Evolutionary conservation across 1,140 invertebrate genomes (phyloP).

Genomic region (Medauroidea extradentata): DNA sequence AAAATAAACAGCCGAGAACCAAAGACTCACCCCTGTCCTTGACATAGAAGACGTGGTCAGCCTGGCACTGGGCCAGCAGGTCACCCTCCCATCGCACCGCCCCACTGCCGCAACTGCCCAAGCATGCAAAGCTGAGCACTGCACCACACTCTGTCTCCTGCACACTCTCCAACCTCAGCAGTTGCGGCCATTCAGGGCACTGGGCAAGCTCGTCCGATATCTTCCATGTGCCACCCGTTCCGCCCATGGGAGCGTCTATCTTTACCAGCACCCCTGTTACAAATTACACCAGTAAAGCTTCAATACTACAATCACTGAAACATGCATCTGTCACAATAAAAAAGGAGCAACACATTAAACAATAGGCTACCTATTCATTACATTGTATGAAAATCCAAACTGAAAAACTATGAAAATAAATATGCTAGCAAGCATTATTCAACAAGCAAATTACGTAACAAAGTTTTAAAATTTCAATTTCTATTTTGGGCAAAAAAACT

Average conservation of each 20-base stretch:
- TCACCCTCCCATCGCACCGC: constrained; percentile 7
- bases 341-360: neutral
- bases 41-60: constrained; percentile 16
- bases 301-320: too few relatives aligned
- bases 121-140: neutral
- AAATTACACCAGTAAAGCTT: too few relatives aligned
- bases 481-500: too few relatives aligned
- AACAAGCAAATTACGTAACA: too few relatives aligned
- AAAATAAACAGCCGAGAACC: too few relatives aligned
- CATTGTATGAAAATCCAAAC: neutral
- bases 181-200: constrained; percentile 15
- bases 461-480: too few relatives aligned
- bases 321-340: neutral
- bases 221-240: constrained; percentile 8
- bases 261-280: constrained; percentile 2
- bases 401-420: neutral
- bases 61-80: constrained; percentile 12
- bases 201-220: constrained; percentile 18
- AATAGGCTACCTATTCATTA: neutral
- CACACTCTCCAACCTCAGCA: neutral
- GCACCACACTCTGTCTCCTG: neutral
- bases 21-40: constrained; percentile 17
- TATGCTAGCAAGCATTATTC: neutral
- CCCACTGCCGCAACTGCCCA: neutral
- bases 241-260: neutral